These are phyloP conservation scores for Aporophyla nigra DNA, from an alignment of 2,888 invertebrate genomes.

Conservation along the genomic window DNA sequence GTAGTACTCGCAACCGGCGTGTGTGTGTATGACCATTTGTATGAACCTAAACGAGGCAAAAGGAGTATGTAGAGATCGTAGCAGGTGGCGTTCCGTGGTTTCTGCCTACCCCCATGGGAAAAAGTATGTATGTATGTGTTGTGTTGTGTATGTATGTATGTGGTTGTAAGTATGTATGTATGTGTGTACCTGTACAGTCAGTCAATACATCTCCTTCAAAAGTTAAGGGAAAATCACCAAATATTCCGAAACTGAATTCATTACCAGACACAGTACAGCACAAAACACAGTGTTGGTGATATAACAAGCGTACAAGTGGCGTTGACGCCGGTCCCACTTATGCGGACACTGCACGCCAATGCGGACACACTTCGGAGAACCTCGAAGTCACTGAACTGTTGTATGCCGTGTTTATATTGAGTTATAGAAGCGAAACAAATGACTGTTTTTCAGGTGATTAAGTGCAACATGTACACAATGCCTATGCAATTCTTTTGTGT, in stretches of 20 bases:
- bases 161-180: too few species aligned
- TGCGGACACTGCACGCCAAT: slow-evolving; percentile 78
- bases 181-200: too few species aligned
- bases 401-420: slow-evolving; percentile 20
- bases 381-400: slow-evolving; percentile 76
- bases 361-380: slow-evolving; percentile 79
- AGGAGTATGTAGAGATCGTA: too few species aligned
- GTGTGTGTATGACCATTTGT: too few species aligned
- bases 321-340: slow-evolving; percentile 77
- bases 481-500: slow-evolving; percentile 2
- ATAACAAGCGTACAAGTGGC: slow-evolving; percentile 72
- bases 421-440: slow-evolving; percentile 14
- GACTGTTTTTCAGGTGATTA: not conserved
- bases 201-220: not conserved
- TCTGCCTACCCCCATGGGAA: too few species aligned
- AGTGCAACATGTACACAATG: not conserved
- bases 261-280: slow-evolving; percentile 2
- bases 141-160: too few species aligned
- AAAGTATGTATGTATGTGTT: too few species aligned
- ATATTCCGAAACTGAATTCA: not conserved
- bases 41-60: too few species aligned
- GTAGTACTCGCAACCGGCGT: too few species aligned
- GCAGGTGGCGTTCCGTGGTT: too few species aligned
- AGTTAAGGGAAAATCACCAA: not conserved
- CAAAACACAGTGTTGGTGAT: slow-evolving; percentile 30